These are phyloP conservation scores for Rhimphoctona megacephalus DNA, from an alignment of 2,888 invertebrate species.

Conservation along the genomic window DNA sequence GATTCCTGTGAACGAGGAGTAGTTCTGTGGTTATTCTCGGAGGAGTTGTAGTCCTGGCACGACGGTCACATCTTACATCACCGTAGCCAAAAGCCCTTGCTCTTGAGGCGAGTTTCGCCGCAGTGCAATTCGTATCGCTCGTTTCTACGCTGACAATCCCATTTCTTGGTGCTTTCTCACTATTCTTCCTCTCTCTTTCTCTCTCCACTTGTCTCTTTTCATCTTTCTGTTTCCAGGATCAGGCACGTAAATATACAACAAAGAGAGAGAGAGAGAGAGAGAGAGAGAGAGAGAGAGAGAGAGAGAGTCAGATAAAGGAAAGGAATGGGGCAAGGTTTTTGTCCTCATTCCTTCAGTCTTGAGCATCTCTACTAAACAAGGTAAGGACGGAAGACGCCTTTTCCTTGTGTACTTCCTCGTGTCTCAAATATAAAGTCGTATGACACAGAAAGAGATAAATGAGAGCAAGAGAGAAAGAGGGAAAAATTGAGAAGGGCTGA, in stretches of 20 bases:
- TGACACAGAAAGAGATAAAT: background rate
- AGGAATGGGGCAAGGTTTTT: background rate
- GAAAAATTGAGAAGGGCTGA: background rate
- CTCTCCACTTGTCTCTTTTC: constrained; percentile 11
- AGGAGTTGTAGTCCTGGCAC: constrained; percentile 45
- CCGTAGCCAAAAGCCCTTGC: constrained; percentile 22
- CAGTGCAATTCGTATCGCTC: constrained; percentile 54
- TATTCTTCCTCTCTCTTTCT: background rate
- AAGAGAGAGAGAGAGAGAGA: background rate
- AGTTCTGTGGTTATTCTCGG: constrained; percentile 34
- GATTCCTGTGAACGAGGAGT: background rate
- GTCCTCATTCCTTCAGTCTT: constrained; percentile 12
- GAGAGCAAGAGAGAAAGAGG: background rate
- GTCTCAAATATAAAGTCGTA: background rate
- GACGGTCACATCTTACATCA: constrained; percentile 53
- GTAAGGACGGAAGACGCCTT: constrained; percentile 14
- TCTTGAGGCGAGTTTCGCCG: constrained; percentile 21
- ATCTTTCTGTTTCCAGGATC: background rate
- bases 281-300: background rate
- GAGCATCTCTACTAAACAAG: constrained; percentile 20
- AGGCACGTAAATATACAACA: background rate
- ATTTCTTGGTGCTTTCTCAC: constrained; percentile 33
- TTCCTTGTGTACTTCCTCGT: background rate
- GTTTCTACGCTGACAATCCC: constrained; percentile 45
- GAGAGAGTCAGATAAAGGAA: background rate